Evolutionary conservation across 2,888 invertebrate species (phyloP).

Genomic region (Trachelus iudaicus): DNA sequence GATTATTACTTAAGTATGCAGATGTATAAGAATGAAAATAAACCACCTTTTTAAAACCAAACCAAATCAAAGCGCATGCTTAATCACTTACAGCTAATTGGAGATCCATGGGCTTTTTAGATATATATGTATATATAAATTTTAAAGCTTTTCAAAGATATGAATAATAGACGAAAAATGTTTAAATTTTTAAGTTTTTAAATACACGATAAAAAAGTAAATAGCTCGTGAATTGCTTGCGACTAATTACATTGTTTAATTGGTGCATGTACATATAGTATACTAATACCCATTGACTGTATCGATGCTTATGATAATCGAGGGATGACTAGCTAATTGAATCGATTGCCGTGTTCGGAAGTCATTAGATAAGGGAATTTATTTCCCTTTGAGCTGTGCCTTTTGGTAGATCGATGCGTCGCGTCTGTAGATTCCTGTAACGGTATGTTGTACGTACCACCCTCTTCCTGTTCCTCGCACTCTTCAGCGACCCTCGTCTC

Average conservation of each 20-base stretch:
- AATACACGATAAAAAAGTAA: too few relatives aligned
- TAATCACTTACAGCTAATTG: too few relatives aligned
- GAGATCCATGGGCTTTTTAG: too few relatives aligned
- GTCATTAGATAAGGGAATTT: slow-evolving; percentile 44
- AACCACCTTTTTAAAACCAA: too few relatives aligned
- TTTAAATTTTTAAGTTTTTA: too few relatives aligned
- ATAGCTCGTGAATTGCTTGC: neutral
- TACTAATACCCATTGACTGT: neutral
- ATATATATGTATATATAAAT: too few relatives aligned
- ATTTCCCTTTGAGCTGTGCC: slow-evolving; percentile 33
- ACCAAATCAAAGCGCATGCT: too few relatives aligned
- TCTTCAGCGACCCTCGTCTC: slow-evolving; percentile 17
- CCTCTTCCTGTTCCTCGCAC: slow-evolving; percentile 45
- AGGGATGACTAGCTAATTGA: slow-evolving; percentile 14
- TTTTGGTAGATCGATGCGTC: slow-evolving; percentile 56
- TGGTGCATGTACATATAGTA: neutral
- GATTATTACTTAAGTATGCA: too few relatives aligned
- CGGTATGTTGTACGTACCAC: slow-evolving; percentile 52
- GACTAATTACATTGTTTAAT: neutral
- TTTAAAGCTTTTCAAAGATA: too few relatives aligned
- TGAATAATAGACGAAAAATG: too few relatives aligned
- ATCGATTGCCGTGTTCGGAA: slow-evolving; percentile 41
- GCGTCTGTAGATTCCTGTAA: slow-evolving; percentile 48
- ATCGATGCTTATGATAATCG: neutral
- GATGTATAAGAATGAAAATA: too few relatives aligned